phyloP scores from a whole-genome alignment of 2,888 invertebrate genomes.

The Axea sp. region DNA sequence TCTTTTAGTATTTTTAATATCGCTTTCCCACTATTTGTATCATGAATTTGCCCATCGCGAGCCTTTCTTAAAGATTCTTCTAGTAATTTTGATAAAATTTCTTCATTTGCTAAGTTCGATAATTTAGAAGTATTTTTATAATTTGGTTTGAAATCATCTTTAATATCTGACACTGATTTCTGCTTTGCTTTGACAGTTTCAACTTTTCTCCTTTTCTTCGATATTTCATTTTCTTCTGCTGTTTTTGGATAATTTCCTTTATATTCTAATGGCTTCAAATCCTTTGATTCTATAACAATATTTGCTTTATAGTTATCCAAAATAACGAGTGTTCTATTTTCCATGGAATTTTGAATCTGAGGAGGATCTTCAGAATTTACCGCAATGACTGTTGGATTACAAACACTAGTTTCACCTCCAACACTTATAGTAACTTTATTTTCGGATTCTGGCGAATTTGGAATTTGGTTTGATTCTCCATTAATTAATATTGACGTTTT shows the following conservation, averaged over 20 bases:
- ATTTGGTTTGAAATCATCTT: slow-evolving; percentile 25
- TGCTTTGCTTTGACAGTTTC: slow-evolving; percentile 16
- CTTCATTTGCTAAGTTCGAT: slow-evolving; percentile 69
- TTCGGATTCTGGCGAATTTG: slow-evolving; percentile 62
- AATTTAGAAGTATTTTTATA: slow-evolving; percentile 29
- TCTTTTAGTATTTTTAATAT: slow-evolving; percentile 77
- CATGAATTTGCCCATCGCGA: slow-evolving; percentile 74
- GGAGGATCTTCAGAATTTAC: slow-evolving; percentile 71
- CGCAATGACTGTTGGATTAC: slow-evolving; percentile 77
- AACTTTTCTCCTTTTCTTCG: slow-evolving; percentile 21
- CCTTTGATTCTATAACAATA: slow-evolving; percentile 71
- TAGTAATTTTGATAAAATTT: slow-evolving; percentile 74
- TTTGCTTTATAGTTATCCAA: slow-evolving; percentile 77
- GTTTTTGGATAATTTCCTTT: slow-evolving; percentile 2
- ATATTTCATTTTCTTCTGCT: slow-evolving; percentile 21
- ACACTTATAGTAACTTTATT: slow-evolving; percentile 80
- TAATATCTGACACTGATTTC: neutral
- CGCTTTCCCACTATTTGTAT: slow-evolving; percentile 76
- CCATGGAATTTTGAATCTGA: slow-evolving; percentile 69
- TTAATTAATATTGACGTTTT: slow-evolving; percentile 82
- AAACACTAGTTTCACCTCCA: slow-evolving; percentile 76
- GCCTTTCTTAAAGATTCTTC: slow-evolving; percentile 76
- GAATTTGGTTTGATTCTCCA: slow-evolving; percentile 64
- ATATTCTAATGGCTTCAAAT: too few relatives aligned
- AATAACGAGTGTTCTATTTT: slow-evolving; percentile 77